Evolutionary conservation across 2,888 invertebrate species (phyloP), one percentile per base, ranked within the genome.

Genomic region (Callyntrura guangdongensis): DNA sequence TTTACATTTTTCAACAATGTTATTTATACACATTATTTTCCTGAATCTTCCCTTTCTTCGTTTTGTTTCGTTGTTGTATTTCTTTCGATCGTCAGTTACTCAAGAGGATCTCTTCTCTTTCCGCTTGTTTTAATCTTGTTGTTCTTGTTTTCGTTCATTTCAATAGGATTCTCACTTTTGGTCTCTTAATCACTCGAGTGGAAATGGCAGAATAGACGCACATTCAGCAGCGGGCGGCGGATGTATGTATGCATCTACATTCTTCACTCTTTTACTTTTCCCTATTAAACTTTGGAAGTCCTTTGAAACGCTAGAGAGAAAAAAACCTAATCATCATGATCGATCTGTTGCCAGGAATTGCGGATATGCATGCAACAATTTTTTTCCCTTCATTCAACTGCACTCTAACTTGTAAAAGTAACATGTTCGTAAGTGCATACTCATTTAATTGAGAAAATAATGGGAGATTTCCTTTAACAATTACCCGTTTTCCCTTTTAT

Each of bases 111-210:
- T n/a, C n/a, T n/a, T n/a, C n/a, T n/a, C n/a, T n/a, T n/a, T n/a
- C n/a, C n/a, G n/a, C n/a, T n/a, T n/a, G n/a, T n/a, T n/a, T n/a
- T n/a, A n/a, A n/a, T n/a, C n/a, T n/a, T n/a, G 74, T 85, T 56
- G 3, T 20, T 74, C 25, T 59, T 25, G 69, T 72, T 84, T 74
- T n/a, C n/a, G n/a, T n/a, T n/a, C n/a, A n/a, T n/a, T 61, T 69
- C 22, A 86, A 86, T 86, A 59, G 72, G 25, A 74, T 74, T 86
- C 74, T 86, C 59, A n/a, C n/a, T n/a, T n/a, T 74, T 61, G 86
- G 86, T 86, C 74, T 86, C 86, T 86, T 74, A 74, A 86, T 86
- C 86, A 74, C 86, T 86, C 86, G 11, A 74, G 74, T 74, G 86
- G 86, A 86, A 74, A 86, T 69, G 64, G 56, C 82, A 82, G n/a